Percentiles rank a stretch among this genome's conserved stretches.
Conservation (phyloP, 1,140 invertebrate genomes). For the Phthorimaea operculella region DNA sequence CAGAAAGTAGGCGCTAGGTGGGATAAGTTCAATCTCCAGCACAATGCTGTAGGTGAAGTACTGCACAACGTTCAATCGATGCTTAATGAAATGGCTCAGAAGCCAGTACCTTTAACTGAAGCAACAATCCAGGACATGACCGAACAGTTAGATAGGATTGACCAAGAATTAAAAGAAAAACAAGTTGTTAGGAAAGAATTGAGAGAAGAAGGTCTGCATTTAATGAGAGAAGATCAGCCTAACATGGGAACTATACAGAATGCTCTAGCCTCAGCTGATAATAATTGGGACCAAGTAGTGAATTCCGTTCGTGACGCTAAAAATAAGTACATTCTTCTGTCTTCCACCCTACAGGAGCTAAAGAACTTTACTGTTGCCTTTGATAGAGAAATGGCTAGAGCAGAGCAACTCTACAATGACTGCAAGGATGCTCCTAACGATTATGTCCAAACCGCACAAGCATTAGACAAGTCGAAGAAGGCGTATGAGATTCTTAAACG, state of each 20-base stretch:
- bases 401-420: constrained; percentile 70
- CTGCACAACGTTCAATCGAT: constrained; percentile 70
- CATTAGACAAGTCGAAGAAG: constrained; percentile 80
- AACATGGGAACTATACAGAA: constrained; percentile 83
- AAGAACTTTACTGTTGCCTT: constrained; percentile 77
- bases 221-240: constrained; percentile 84
- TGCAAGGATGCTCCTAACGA: constrained; percentile 74
- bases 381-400: constrained; percentile 75
- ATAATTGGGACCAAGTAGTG: constrained; percentile 82
- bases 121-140: constrained; percentile 71
- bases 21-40: constrained; percentile 75
- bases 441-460: constrained; percentile 71
- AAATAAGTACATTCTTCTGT: constrained; percentile 78
- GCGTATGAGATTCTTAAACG: constrained; percentile 79
- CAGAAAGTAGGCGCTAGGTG: constrained; percentile 76
- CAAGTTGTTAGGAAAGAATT: constrained; percentile 60
- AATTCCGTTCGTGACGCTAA: constrained; percentile 79
- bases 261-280: constrained; percentile 78
- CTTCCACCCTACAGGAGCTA: constrained; percentile 80
- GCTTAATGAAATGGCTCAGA: constrained; percentile 68
- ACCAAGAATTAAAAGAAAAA: constrained; percentile 58
- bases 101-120: constrained; percentile 70
- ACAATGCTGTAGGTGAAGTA: constrained; percentile 73
- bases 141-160: constrained; percentile 63
- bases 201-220: constrained; percentile 75